Evolutionary conservation across 2,113 vertebrate genomes (phyloP).

Genomic region (Origma solitaria): DNA sequence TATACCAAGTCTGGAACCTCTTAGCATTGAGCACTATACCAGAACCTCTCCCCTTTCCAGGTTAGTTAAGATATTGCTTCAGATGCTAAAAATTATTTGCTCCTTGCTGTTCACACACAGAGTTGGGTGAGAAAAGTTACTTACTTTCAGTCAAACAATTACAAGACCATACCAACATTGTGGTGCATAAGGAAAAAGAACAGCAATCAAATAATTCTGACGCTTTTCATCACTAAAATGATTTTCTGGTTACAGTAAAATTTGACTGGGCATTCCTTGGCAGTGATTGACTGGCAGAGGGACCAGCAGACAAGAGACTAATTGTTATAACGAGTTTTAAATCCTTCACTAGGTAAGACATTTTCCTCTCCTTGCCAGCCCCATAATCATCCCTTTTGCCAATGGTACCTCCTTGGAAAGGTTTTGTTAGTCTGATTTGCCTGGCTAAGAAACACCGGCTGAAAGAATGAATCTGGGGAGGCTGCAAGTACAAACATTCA

Average conservation of each 20-base stretch:
- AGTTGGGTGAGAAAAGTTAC: neutral
- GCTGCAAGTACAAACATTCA: neutral
- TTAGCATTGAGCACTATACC: neutral
- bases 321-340: neutral
- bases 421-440: neutral
- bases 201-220: neutral
- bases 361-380: neutral
- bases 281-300: neutral
- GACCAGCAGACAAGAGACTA: neutral
- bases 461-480: neutral
- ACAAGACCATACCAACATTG: neutral
- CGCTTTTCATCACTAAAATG: neutral
- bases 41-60: neutral
- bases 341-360: neutral
- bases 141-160: neutral
- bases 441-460: neutral
- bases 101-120: neutral
- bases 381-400: neutral
- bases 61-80: neutral
- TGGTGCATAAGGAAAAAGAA: neutral
- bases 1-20: neutral
- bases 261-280: neutral
- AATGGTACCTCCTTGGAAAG: neutral
- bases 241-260: neutral
- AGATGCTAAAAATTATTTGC: neutral